Conservation (phyloP, 2,797 vertebrate genomes). For the Molossus molossus region DNA sequence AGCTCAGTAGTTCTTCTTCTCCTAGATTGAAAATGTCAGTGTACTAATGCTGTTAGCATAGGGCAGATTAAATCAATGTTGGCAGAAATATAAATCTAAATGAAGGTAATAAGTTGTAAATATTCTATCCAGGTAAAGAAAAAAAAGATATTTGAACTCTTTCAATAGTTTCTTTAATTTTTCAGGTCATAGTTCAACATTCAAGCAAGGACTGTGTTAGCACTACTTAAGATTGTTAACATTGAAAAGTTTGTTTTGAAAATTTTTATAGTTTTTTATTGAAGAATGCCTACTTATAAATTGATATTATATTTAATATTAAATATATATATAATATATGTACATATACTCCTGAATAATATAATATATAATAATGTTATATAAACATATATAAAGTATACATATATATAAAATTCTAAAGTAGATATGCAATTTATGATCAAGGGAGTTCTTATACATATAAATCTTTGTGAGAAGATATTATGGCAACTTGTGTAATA, state of each 20-base stretch:
- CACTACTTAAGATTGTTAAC: conserved; percentile 21
- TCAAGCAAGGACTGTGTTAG: not conserved
- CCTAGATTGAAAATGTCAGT: conserved; percentile 67
- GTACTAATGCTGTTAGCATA: conserved; percentile 62
- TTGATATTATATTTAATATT: not conserved
- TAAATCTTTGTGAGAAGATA: conserved; percentile 1
- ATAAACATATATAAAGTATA: not conserved
- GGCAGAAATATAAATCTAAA: conserved; percentile 48
- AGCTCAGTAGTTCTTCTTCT: conserved; percentile 40
- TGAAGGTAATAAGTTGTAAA: conserved; percentile 23
- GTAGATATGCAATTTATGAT: not conserved
- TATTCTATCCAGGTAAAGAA: conserved; percentile 31
- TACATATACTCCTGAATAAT: not conserved
- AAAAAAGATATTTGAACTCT: conserved; percentile 39
- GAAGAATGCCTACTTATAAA: conserved; percentile 41
- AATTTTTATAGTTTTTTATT: not conserved
- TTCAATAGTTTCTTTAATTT: conserved; percentile 48
- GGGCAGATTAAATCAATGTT: conserved; percentile 46
- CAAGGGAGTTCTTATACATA: not conserved
- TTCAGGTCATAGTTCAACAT: conserved; percentile 55
- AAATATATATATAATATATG: not conserved
- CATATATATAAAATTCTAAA: not conserved
- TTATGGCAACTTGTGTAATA: not conserved
- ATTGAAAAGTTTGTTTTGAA: conserved; percentile 23
- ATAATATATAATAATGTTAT: not conserved